These are phyloP conservation scores for Clusia tigrina DNA, from an alignment of 2,888 invertebrate genomes.

Conservation along the genomic window DNA sequence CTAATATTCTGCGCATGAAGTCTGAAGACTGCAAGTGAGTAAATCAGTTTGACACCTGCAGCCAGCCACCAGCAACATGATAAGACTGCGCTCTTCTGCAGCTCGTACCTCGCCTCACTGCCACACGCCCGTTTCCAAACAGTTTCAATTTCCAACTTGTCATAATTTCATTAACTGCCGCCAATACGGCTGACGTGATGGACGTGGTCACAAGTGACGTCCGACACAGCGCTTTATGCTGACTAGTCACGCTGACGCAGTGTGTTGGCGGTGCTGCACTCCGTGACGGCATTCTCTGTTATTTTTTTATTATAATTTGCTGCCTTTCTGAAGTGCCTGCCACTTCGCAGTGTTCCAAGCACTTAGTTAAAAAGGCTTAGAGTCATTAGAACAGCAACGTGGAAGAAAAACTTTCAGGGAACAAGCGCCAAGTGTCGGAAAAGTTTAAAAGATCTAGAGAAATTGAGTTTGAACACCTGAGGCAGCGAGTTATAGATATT, in stretches of 20 bases:
- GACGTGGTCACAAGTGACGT: too few species aligned
- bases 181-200: constrained; percentile 5
- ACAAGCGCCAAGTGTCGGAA: not conserved
- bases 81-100: not conserved
- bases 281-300: not conserved
- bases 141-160: constrained; percentile 8
- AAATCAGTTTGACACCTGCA: not conserved
- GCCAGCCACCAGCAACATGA: not conserved
- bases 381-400: not conserved
- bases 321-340: not conserved
- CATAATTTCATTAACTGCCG: constrained; percentile 6
- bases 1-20: constrained; percentile 16
- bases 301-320: not conserved
- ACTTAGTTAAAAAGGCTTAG: not conserved
- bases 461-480: too few species aligned
- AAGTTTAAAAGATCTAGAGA: too few species aligned
- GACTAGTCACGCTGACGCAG: too few species aligned
- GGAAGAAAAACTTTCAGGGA: not conserved
- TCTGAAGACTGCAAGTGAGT: not conserved
- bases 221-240: too few species aligned
- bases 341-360: not conserved
- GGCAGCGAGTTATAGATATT: too few species aligned
- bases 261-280: too few species aligned
- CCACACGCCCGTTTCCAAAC: not conserved
- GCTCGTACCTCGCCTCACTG: not conserved